phyloP scores from a whole-genome alignment of 2,113 vertebrate species.

The Ivindomyrus marchei region DNA sequence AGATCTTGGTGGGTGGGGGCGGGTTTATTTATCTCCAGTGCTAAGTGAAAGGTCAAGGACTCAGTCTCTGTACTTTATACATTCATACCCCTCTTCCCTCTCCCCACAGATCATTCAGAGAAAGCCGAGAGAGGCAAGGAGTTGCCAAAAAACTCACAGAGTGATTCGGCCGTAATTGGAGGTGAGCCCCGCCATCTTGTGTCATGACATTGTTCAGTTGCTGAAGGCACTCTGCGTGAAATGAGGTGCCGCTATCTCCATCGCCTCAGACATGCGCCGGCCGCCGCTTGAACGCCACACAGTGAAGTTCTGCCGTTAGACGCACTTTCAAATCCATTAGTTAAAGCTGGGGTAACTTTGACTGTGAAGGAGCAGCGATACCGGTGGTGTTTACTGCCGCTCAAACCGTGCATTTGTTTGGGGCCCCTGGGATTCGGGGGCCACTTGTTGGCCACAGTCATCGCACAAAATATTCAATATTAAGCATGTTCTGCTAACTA shows the following conservation, averaged over 20 bases:
- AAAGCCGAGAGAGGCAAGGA: conserved; percentile 68
- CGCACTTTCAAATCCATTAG: conserved; percentile 8
- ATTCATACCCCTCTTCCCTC: neutral
- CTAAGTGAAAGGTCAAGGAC: neutral
- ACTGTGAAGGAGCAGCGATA: neutral
- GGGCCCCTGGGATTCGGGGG: neutral
- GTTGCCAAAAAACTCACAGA: conserved; percentile 65
- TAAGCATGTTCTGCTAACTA: neutral
- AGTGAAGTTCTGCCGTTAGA: conserved; percentile 3
- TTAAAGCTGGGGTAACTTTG: neutral
- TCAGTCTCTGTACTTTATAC: neutral
- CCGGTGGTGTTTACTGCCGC: neutral
- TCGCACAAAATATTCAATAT: neutral
- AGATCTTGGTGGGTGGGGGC: neutral
- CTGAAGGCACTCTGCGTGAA: conserved; percentile 16
- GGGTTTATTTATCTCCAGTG: neutral
- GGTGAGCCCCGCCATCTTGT: conserved; percentile 17
- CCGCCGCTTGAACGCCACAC: neutral
- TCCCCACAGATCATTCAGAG: conserved; percentile 65
- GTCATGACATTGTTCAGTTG: neutral
- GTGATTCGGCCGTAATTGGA: conserved; percentile 61
- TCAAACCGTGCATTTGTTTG: neutral
- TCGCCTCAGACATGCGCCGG: neutral
- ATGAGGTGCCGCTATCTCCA: neutral
- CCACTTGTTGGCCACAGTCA: neutral